Evolutionary conservation across 1,140 invertebrate genomes (phyloP).

Genomic region (Cataglyphis hispanica): DNA sequence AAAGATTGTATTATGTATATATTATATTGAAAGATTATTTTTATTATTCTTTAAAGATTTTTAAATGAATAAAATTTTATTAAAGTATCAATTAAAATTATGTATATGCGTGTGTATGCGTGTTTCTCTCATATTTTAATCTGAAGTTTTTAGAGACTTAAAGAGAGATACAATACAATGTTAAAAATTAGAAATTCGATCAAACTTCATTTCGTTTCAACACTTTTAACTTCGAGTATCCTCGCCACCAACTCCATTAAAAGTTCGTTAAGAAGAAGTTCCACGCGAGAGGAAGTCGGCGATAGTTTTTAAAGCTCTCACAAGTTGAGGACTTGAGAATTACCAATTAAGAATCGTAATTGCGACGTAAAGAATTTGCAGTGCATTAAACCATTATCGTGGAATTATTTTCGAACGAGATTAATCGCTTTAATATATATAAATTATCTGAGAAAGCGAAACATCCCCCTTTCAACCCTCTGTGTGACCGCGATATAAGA

Average conservation of each 20-base stretch:
- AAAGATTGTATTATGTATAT: not conserved
- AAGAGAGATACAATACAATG: not conserved
- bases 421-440: constrained; percentile 3
- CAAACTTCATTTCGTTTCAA: constrained; percentile 31
- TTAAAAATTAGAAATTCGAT: constrained; percentile 50
- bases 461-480: not conserved
- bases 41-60: not conserved
- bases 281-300: not conserved
- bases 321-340: constrained; percentile 33
- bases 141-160: not conserved
- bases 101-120: too few species aligned
- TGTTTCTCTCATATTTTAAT: not conserved
- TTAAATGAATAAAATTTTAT: not conserved
- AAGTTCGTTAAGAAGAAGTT: constrained; percentile 38
- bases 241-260: constrained; percentile 29
- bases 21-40: not conserved
- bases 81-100: constrained; percentile 9
- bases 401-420: not conserved
- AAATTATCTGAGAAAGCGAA: not conserved
- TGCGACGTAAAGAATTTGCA: not conserved
- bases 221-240: constrained; percentile 35
- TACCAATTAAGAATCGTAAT: constrained; percentile 28
- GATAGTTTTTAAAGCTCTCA: constrained; percentile 38
- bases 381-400: not conserved
- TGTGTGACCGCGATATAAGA: not conserved